Percentiles rank a stretch among this genome's conserved stretches.
Evolutionary conservation across 2,888 invertebrate species (phyloP).

Genomic region (Ophion slaviceki): DNA sequence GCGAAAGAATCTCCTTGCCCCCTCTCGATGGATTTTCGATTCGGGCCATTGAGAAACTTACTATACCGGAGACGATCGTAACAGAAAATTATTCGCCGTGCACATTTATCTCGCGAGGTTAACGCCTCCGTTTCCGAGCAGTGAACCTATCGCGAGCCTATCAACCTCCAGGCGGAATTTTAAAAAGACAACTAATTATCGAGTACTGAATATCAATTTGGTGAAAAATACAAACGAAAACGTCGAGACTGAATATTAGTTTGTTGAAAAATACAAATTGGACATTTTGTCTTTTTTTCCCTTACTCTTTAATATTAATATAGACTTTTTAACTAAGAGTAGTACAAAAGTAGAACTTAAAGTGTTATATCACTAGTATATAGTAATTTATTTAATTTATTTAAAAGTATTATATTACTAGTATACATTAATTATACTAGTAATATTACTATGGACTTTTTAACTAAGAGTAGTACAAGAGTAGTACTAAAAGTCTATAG

Average conservation of each 20-base stretch:
- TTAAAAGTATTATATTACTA: too few species aligned
- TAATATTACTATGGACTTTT: too few species aligned
- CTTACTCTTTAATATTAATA: too few species aligned
- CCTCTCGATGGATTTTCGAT: background rate
- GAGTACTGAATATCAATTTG: background rate
- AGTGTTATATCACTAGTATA: too few species aligned
- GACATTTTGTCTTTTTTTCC: too few species aligned
- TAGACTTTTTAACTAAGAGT: too few species aligned
- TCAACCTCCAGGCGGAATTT: background rate
- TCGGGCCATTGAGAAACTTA: constrained; percentile 22
- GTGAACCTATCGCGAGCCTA: background rate
- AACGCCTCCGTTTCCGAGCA: constrained; percentile 3
- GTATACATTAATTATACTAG: too few species aligned
- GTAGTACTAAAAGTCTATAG: too few species aligned
- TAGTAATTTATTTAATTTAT: too few species aligned
- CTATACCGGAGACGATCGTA: background rate
- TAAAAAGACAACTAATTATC: background rate
- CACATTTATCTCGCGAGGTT: constrained; percentile 7
- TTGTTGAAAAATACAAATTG: background rate
- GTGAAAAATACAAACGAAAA: background rate
- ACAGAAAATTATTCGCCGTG: constrained; percentile 15
- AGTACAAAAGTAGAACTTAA: too few species aligned
- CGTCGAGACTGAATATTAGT: background rate
- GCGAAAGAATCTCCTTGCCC: background rate
- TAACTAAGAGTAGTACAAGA: too few species aligned